Percentiles rank a stretch among this genome's conserved stretches.
Evolutionary conservation across 2,888 invertebrate genomes (phyloP).

Genomic region (Periphyllus acericola): DNA sequence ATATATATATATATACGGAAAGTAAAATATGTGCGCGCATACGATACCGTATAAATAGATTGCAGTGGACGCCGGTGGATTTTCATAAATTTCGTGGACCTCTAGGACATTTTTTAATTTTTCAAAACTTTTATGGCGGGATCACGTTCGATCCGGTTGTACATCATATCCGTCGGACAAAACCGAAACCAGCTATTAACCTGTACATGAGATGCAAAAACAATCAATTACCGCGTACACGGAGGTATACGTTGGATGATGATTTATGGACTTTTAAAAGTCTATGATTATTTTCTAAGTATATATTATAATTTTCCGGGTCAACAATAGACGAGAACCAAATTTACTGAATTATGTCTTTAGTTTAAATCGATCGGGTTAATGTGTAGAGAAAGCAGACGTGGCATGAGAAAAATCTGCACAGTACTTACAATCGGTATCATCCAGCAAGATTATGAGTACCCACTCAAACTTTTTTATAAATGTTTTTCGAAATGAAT

Average conservation of each 20-base stretch:
- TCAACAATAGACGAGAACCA: conserved; percentile 22
- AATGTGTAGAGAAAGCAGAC: not conserved
- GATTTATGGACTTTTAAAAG: conserved; percentile 39
- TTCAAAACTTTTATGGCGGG: conserved; percentile 5
- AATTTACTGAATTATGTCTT: conserved; percentile 13
- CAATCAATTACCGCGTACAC: conserved; percentile 31
- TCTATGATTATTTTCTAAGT: conserved; percentile 31
- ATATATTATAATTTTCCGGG: conserved; percentile 30
- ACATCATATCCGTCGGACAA: not conserved
- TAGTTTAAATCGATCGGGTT: not conserved
- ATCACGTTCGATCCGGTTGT: conserved; percentile 27
- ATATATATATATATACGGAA: not conserved
- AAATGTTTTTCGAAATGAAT: too few relatives aligned
- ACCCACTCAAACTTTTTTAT: too few relatives aligned
- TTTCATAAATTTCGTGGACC: conserved; percentile 35
- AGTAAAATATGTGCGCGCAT: not conserved
- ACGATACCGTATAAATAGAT: not conserved
- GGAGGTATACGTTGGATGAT: not conserved
- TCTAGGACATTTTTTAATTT: conserved; percentile 39
- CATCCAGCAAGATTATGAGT: too few relatives aligned
- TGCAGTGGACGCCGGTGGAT: not conserved
- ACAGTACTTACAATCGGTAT: not conserved
- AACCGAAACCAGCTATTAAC: conserved; percentile 18
- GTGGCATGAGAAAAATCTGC: conserved; percentile 9
- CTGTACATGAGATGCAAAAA: conserved; percentile 18